phyloP scores from a whole-genome alignment of 2,113 vertebrate species.

The Callithrix jacchus region DNA sequence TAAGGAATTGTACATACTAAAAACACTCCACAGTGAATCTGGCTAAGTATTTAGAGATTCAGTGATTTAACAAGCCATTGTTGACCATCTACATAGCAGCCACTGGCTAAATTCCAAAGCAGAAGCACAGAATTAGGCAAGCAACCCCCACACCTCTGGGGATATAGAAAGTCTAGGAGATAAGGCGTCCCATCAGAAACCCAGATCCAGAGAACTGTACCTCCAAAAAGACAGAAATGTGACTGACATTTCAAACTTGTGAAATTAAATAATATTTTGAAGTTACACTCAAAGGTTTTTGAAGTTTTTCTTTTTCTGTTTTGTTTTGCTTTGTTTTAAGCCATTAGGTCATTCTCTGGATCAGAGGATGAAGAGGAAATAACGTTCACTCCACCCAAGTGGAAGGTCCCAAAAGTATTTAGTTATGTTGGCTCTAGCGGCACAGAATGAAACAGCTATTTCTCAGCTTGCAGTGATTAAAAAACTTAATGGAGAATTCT shows the following conservation, averaged over 20 bases:
- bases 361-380: conserved; percentile 74
- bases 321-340: conserved; percentile 38
- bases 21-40: background rate
- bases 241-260: background rate
- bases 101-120: background rate
- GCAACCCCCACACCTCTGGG: background rate
- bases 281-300: conserved; percentile 44
- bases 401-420: conserved; percentile 59
- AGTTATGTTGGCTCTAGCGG: conserved; percentile 69
- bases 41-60: background rate
- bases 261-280: conserved; percentile 65
- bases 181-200: background rate
- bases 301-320: conserved; percentile 64
- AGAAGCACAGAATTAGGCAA: background rate
- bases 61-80: background rate
- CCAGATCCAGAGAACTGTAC: background rate
- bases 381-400: conserved; percentile 77
- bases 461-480: background rate
- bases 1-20: background rate
- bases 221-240: background rate
- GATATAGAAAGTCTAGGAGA: background rate
- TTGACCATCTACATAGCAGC: background rate
- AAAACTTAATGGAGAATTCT: background rate
- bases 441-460: conserved; percentile 29
- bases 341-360: conserved; percentile 81